Evolutionary conservation across 2,797 vertebrate genomes (phyloP).

Genomic region (Ctenosaura bakeri): DNA sequence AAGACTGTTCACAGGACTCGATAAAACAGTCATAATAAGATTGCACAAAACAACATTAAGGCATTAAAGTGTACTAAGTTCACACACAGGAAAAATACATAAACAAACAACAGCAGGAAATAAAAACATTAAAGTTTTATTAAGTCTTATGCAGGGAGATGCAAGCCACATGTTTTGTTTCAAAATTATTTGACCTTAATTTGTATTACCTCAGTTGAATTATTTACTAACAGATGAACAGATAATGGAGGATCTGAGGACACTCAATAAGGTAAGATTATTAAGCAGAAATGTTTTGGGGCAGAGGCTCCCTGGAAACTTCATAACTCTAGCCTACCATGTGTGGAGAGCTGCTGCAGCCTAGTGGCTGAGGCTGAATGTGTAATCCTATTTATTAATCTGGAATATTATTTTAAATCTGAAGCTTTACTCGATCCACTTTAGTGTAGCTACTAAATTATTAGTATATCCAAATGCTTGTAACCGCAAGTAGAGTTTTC

Average conservation of each 20-base stretch:
- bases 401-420: background rate
- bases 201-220: constrained; percentile 89
- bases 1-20: background rate
- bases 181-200: constrained; percentile 65
- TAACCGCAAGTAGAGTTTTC: background rate
- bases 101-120: background rate
- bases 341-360: background rate
- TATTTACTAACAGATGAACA: constrained; percentile 97
- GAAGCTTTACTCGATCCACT: background rate
- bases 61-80: background rate
- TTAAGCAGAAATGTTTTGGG: background rate
- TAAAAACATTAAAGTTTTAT: background rate
- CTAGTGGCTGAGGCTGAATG: background rate
- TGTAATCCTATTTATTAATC: background rate
- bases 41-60: background rate
- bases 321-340: background rate
- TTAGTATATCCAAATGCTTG: no score
- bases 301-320: background rate
- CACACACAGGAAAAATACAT: no score
- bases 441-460: background rate
- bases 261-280: constrained; percentile 91
- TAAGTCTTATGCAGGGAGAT: background rate
- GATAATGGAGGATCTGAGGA: constrained; percentile 98
- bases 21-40: background rate
- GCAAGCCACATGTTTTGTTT: background rate